These are phyloP conservation scores for Ophiothrix spiculata DNA, from an alignment of 35 echinoderm and acorn worm genomes.

Conservation along the genomic window DNA sequence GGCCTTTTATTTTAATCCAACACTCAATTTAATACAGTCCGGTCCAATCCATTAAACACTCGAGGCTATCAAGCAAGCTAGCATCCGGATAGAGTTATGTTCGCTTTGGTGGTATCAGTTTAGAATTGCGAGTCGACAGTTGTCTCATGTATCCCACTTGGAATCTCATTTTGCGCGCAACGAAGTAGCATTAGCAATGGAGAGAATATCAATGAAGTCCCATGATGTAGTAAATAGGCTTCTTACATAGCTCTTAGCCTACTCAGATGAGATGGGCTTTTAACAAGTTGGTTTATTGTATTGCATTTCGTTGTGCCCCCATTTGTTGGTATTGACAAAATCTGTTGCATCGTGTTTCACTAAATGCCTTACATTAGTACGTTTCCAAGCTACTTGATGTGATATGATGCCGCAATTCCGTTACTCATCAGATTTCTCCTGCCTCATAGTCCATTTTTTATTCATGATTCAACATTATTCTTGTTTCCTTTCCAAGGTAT, in stretches of 20 bases:
- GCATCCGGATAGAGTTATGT: slow-evolving; percentile 48
- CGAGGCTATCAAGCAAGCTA: slow-evolving; percentile 31
- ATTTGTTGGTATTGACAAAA: slow-evolving; percentile 34
- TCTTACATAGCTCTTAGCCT: slow-evolving; percentile 20
- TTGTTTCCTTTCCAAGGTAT: no score
- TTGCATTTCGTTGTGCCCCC: slow-evolving; percentile 8
- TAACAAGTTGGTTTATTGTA: slow-evolving; percentile 3
- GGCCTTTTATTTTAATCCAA: no score
- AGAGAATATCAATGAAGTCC: slow-evolving; percentile 43
- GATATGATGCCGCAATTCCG: slow-evolving; percentile 50
- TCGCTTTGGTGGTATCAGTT: slow-evolving; percentile 48
- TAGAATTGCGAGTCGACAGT: slow-evolving; percentile 42
- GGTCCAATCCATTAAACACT: slow-evolving; percentile 49
- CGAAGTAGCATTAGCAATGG: slow-evolving; percentile 27
- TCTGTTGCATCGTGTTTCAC: slow-evolving; percentile 27
- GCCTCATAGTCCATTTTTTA: slow-evolving; percentile 49
- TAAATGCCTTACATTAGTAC: slow-evolving; percentile 47
- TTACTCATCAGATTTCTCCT: slow-evolving; percentile 15
- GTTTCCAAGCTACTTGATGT: slow-evolving; percentile 31
- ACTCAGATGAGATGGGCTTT: not conserved
- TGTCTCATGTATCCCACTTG: slow-evolving; percentile 50
- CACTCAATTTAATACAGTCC: slow-evolving; percentile 48
- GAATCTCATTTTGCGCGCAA: slow-evolving; percentile 35
- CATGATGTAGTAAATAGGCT: not conserved
- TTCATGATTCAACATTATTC: slow-evolving; percentile 15